A percentile compares a stretch with the other conserved stretches of the same genome.
Conservation (phyloP, 2,797 vertebrate genomes). For the Alauda arvensis region DNA sequence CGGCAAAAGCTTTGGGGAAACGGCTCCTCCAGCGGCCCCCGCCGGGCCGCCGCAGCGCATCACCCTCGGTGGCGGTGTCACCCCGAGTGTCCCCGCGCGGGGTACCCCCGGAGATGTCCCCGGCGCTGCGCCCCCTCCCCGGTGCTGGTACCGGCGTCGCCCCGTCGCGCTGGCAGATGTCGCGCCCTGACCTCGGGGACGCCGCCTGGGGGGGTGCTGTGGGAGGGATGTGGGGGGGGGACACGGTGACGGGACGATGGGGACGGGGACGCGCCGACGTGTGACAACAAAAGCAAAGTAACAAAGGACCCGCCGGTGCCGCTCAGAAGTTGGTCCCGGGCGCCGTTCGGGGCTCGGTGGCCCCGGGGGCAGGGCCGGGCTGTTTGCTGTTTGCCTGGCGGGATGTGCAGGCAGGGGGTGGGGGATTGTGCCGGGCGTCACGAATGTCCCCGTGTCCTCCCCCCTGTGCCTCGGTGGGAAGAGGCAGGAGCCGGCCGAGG, state of each 20-base stretch:
- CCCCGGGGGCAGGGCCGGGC: background rate
- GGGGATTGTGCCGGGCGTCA: background rate
- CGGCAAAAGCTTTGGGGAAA: background rate
- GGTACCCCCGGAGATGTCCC: background rate
- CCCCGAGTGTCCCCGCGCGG: background rate
- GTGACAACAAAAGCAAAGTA: constrained; percentile 50
- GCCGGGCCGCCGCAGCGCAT: background rate
- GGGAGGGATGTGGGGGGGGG: background rate
- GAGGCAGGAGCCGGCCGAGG: background rate
- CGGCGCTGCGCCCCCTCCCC: background rate
- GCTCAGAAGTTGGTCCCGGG: constrained; percentile 2
- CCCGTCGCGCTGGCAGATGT: background rate
- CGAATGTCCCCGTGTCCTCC: background rate
- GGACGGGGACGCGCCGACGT: background rate
- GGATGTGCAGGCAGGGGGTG: background rate
- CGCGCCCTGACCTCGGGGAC: background rate
- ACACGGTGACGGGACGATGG: background rate
- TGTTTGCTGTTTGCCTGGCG: background rate
- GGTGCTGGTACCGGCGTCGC: background rate
- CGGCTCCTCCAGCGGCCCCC: background rate
- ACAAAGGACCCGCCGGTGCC: constrained; percentile 10
- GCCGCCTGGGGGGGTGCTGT: background rate
- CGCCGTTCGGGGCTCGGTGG: background rate
- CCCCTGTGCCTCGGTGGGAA: background rate
- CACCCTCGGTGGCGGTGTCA: background rate